Evolutionary conservation across 1,140 invertebrate species (phyloP), one percentile per base, ranked within the genome.

Genomic region (Aphelinus atriplicis): DNA sequence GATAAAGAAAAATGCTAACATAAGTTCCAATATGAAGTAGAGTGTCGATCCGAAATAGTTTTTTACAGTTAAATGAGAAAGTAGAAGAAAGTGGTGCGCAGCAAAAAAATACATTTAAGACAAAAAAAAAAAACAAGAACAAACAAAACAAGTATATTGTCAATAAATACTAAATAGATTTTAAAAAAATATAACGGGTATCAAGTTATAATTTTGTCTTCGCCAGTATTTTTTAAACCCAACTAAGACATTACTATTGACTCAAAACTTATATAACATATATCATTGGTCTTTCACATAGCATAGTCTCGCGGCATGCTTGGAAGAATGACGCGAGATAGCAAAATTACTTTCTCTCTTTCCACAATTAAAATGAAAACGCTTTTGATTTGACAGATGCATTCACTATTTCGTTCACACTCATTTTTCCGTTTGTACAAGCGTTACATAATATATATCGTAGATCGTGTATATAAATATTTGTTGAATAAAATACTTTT

Each of bases 401-500:
- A 61, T 58, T 73, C 42, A 68, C 58, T 76, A 57, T 64, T 61
- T 47, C n/a, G 1, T 61, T 77, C 65, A 67, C 45, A n/a, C 50
- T 60, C 57, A 53, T 10, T 45, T 67, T 50, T 78, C 76, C 73
- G 69, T 76, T 78, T 77, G 76, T 77, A 77, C 55, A 77, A 78
- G 72, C 68, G 70, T 79, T 77, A 75, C 75, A 73, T 73, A 79
- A 67, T 75, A 64, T 43, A 63, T 63, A 47, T 63, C 26, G n/a
- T 47, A 46, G 7, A 7, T 53, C 46, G 50, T 64, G n/a, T 55
- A 45, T 56, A 63, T 46, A n/a, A 5, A 71, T 71, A 64, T 64
- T 71, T 47, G 74, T 79, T 78, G 73, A 78, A 79, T 79, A 79
- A 80, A 82, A 80, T 80, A 79, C 73, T 80, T 45, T 80, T 53